Conservation (phyloP, 2,888 invertebrate genomes). For the Drosophila imparisetae region DNA sequence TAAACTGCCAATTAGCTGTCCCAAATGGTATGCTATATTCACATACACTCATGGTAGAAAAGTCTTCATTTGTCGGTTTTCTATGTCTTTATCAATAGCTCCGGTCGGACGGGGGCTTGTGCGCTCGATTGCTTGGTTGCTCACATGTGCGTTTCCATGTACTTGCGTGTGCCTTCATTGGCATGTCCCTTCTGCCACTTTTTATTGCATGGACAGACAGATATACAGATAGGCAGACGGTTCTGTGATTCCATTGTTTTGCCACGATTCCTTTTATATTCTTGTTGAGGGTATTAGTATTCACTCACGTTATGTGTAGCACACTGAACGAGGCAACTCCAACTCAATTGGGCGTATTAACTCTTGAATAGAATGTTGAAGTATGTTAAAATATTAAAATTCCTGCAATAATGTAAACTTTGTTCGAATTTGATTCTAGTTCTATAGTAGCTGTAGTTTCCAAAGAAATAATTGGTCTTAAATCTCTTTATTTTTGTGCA, state of each 20-base stretch:
- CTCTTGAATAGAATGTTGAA: not conserved
- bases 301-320: not conserved
- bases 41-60: slow-evolving; percentile 27
- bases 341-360: not conserved
- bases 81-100: slow-evolving; percentile 58
- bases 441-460: not conserved
- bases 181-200: slow-evolving; percentile 37
- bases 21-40: slow-evolving; percentile 50
- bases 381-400: not conserved
- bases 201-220: slow-evolving; percentile 44
- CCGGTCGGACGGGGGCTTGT: slow-evolving; percentile 33
- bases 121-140: slow-evolving; percentile 52
- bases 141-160: slow-evolving; percentile 16
- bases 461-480: not conserved
- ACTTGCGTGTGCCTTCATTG: slow-evolving; percentile 26
- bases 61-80: slow-evolving; percentile 63
- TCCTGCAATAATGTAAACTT: not conserved
- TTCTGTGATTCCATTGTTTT: slow-evolving; percentile 40
- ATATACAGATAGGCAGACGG: slow-evolving; percentile 21
- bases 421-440: not conserved
- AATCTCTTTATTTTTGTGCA: not conserved
- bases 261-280: slow-evolving; percentile 9
- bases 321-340: not conserved
- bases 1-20: slow-evolving; percentile 70
- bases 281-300: slow-evolving; percentile 1